Percentiles rank a stretch among this genome's conserved stretches.
phyloP scores from a whole-genome alignment of 1,140 invertebrate species.

The Proales similis region DNA sequence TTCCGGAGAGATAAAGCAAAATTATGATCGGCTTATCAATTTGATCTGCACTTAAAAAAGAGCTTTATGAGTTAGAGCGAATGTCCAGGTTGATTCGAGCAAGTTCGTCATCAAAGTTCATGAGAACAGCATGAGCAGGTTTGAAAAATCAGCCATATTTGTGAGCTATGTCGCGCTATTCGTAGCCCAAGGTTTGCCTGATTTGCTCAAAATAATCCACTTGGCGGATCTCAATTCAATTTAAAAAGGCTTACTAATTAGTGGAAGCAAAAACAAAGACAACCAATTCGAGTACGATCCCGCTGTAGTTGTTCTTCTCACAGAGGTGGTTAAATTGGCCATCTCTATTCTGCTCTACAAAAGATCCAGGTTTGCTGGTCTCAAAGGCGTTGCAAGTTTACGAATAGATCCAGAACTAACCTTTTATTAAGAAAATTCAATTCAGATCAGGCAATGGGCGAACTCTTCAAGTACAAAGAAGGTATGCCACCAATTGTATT shows the following conservation, averaged over 20 bases:
- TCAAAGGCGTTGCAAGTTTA: not conserved
- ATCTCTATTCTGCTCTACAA: constrained; percentile 64
- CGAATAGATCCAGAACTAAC: constrained; percentile 38
- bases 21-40: too few species aligned
- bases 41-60: too few species aligned
- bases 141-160: not conserved
- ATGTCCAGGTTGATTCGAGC: too few species aligned
- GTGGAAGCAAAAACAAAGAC: constrained; percentile 71
- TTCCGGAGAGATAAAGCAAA: too few species aligned
- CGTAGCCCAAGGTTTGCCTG: constrained; percentile 61
- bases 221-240: not conserved
- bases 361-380: constrained; percentile 45
- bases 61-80: too few species aligned
- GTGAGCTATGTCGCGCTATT: constrained; percentile 4
- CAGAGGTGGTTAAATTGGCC: constrained; percentile 75
- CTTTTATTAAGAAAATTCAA: not conserved
- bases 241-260: constrained; percentile 73
- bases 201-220: too few species aligned
- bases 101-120: too few species aligned
- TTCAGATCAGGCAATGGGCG: not conserved
- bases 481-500: not conserved
- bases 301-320: constrained; percentile 74
- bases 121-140: too few species aligned
- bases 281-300: constrained; percentile 78
- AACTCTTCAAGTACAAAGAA: not conserved